These are phyloP conservation scores for Pinna nobilis DNA, from an alignment of 1,140 invertebrate species.

Conservation along the genomic window DNA sequence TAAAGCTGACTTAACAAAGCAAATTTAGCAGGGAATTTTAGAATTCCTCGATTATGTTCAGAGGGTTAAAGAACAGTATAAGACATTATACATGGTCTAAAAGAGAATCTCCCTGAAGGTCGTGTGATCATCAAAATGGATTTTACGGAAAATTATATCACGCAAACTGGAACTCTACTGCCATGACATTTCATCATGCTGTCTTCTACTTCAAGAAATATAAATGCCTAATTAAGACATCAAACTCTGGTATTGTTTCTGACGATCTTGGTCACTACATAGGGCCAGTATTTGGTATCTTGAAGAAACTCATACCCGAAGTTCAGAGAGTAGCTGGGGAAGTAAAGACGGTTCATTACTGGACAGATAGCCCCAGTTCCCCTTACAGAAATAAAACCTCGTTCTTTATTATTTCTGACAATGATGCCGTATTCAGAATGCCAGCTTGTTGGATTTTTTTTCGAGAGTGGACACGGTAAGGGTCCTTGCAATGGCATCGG, in stretches of 20 bases:
- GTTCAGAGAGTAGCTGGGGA: conserved; percentile 5
- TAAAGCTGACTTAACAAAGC: not conserved
- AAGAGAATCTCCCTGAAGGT: conserved; percentile 24
- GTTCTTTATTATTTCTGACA: conserved; percentile 33
- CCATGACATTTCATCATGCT: conserved; percentile 37
- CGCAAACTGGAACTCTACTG: conserved; percentile 35
- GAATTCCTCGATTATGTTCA: not conserved
- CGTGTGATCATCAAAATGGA: conserved; percentile 47
- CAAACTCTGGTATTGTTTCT: conserved; percentile 35
- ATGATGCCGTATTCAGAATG: conserved; percentile 6
- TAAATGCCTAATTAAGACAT: conserved; percentile 13
- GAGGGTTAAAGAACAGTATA: conserved; percentile 34
- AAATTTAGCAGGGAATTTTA: not conserved
- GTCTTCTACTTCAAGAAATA: conserved; percentile 30
- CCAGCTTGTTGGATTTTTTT: conserved; percentile 23
- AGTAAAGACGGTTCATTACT: conserved; percentile 35
- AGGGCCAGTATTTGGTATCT: conserved; percentile 10
- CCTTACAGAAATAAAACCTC: conserved; percentile 43
- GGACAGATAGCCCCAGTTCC: conserved; percentile 43
- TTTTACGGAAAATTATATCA: conserved; percentile 41
- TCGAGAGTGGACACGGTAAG: conserved; percentile 27
- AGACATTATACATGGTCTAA: conserved; percentile 28
- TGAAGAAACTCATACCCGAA: conserved; percentile 24
- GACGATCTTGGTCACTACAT: conserved; percentile 29
- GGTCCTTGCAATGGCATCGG: conserved; percentile 38